phyloP scores from a whole-genome alignment of 1,140 invertebrate species.

The Temnothorax nylanderi region DNA sequence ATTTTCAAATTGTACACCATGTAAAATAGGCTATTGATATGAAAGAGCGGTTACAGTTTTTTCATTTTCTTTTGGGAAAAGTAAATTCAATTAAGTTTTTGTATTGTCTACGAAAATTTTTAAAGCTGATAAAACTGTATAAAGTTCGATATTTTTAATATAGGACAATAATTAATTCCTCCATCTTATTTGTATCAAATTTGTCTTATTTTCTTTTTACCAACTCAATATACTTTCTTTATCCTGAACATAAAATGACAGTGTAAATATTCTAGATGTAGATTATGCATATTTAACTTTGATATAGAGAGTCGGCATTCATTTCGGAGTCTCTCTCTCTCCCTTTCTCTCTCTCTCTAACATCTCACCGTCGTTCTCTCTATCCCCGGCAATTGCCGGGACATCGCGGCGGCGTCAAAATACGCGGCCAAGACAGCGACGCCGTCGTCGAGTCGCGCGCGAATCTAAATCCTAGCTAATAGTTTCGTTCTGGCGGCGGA shows the following conservation, averaged over 20 bases:
- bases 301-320: background rate
- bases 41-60: background rate
- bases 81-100: background rate
- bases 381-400: conserved; percentile 8
- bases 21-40: background rate
- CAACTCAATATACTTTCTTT: background rate
- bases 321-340: background rate
- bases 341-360: no score
- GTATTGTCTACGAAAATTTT: background rate
- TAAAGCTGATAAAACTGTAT: background rate
- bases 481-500: conserved; percentile 72
- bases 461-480: conserved; percentile 78
- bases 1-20: background rate
- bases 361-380: conserved; percentile 12
- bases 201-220: background rate
- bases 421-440: conserved; percentile 38
- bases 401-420: conserved; percentile 31
- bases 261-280: background rate
- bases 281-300: background rate
- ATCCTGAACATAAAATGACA: background rate
- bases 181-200: background rate
- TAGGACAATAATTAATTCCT: background rate
- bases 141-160: background rate
- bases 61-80: background rate
- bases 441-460: conserved; percentile 37